phyloP scores from a whole-genome alignment of 2,797 vertebrate genomes.

The Microctenopoma lineatum region DNA sequence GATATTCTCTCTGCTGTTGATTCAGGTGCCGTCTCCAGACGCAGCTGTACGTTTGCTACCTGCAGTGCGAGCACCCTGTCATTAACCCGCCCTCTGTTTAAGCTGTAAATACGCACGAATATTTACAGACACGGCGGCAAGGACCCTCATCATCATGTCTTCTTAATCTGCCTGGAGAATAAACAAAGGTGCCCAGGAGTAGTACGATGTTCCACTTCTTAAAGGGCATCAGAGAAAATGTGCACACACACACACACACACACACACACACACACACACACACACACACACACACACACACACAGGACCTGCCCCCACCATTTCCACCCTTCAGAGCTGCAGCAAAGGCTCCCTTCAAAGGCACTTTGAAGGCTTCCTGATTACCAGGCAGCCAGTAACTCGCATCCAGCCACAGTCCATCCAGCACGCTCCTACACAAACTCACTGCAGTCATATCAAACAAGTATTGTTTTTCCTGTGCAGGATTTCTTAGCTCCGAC shows the following conservation, averaged over 20 bases:
- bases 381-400: conserved; percentile 46
- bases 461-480: background rate
- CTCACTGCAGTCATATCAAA: conserved; percentile 7
- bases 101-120: conserved; percentile 12
- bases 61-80: background rate
- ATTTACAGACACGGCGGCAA: conserved; percentile 6
- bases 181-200: conserved; percentile 7
- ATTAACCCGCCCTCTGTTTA: conserved; percentile 21
- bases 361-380: conserved; percentile 59
- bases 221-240: conserved; percentile 41
- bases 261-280: too few relatives aligned
- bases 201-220: conserved; percentile 6
- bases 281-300: conserved; percentile 10
- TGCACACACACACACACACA: conserved; percentile 2
- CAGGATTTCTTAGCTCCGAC: background rate
- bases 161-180: conserved; percentile 17
- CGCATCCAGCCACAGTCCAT: conserved; percentile 23
- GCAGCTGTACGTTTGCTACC: conserved; percentile 12
- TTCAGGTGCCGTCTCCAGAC: conserved; percentile 13
- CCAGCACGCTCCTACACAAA: conserved; percentile 5
- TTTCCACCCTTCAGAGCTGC: conserved; percentile 58
- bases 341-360: conserved; percentile 56
- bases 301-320: conserved; percentile 34
- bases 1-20: conserved; percentile 19
- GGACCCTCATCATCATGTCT: conserved; percentile 22